These are phyloP conservation scores for Smithornis capensis DNA, from an alignment of 2,113 vertebrate genomes.

Conservation along the genomic window DNA sequence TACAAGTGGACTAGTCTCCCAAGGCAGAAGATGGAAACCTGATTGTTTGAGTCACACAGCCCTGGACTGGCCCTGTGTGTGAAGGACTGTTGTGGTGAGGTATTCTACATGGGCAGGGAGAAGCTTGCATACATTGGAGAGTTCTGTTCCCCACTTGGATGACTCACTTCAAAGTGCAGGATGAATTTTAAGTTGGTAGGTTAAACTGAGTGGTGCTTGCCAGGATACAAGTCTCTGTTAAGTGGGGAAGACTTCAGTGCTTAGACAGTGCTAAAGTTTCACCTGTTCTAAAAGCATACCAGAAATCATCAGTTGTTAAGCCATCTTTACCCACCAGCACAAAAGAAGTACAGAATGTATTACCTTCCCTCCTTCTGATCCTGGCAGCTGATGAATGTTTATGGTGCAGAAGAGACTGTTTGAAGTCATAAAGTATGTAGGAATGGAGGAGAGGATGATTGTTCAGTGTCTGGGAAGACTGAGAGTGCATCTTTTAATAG, in stretches of 20 bases:
- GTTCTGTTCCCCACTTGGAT: conserved; percentile 27
- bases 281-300: neutral
- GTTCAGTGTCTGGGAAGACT: neutral
- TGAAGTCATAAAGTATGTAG: neutral
- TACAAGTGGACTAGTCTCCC: conserved; percentile 8
- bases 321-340: neutral
- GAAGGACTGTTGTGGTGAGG: neutral
- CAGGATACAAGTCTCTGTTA: neutral
- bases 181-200: conserved; percentile 48
- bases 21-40: conserved; percentile 50
- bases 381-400: neutral
- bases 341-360: neutral
- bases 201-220: neutral
- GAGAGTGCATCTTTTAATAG: neutral
- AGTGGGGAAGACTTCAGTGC: neutral
- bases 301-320: conserved; percentile 2
- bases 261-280: conserved; percentile 33
- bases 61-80: neutral
- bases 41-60: conserved; percentile 55
- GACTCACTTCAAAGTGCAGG: conserved; percentile 58
- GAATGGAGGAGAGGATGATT: neutral
- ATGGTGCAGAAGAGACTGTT: neutral
- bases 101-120: conserved; percentile 18
- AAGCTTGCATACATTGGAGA: conserved; percentile 26
- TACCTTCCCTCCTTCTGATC: neutral